A percentile compares a stretch with the other conserved stretches of the same genome.
These are phyloP conservation scores for Stercorarius parasiticus DNA, from an alignment of 2,113 vertebrate genomes.

Conservation along the genomic window DNA sequence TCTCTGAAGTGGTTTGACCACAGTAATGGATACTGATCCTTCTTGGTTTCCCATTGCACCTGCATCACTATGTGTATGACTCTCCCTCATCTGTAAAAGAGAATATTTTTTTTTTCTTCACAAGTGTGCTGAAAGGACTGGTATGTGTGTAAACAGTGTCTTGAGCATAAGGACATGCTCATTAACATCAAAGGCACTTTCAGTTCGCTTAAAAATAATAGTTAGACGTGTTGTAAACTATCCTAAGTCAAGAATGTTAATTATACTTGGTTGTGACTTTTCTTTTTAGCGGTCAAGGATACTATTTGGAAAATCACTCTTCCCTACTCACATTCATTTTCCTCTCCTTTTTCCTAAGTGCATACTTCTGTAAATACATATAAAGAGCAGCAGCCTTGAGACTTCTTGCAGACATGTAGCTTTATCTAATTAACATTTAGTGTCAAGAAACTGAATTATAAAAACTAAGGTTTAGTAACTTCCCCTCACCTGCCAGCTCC, in stretches of 20 bases:
- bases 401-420: not conserved
- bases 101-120: not conserved
- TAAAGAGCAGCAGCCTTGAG: not conserved
- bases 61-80: not conserved
- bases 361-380: not conserved
- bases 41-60: not conserved
- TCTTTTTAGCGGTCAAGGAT: not conserved
- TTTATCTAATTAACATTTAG: not conserved
- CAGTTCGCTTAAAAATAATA: not conserved
- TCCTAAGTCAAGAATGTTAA: conserved; percentile 5
- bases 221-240: not conserved
- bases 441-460: not conserved
- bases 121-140: not conserved
- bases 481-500: not conserved
- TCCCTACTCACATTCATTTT: not conserved
- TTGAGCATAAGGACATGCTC: not conserved
- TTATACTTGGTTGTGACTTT: not conserved
- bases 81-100: not conserved
- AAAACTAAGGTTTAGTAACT: not conserved
- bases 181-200: conserved; percentile 30
- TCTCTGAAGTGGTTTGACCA: not conserved
- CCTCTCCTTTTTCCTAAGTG: not conserved
- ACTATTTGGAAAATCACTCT: not conserved
- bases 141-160: not conserved
- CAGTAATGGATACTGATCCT: not conserved